Base-by-base conservation (phyloP, 2,797 vertebrate species). In the Kryptolebias ocellatus region DNA sequence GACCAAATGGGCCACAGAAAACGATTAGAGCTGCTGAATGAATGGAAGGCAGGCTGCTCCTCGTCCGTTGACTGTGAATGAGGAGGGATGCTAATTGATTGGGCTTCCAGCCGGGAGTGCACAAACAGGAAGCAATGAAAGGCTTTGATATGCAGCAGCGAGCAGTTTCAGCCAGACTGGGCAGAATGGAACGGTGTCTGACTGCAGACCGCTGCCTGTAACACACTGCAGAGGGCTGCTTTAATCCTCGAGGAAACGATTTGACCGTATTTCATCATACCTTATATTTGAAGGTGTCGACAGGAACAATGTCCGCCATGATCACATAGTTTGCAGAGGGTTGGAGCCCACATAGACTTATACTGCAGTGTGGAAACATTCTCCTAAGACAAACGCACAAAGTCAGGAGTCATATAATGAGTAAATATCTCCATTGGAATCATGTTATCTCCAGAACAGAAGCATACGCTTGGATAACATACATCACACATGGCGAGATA, bases 341-440 rank as follows among this genome's bases (percentile, higher is more conserved):
- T 63, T 94, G 90, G 73, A 96, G 90, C 4, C 95, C 95, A 0
- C 90, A 91, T 0, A 96, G 72, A 37, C 89, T 90, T 87, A 96
- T 80, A 76, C 93, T 95, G 89, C 95, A 95, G 57, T 95, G 94
- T 29, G 95, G 95, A 81, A 96, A 96, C 95, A 95, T 95, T 54
- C 95, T 91, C 87, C 95, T 96, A 77, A 49, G 76, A 78, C 9
- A 71, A 44, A 80, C 0, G 17, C 1, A 65, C n/a, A 52, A 28
- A 62, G 5, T 59, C 42, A 51, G 0, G 37, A 53, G 50, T 45
- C 11, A 50, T n/a, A 8, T 29, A 0, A 17, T 16, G 20, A 24
- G 20, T 60, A 57, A 66, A 63, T 24, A 20, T 37, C 8, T 59
- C 34, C 11, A 31, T 7, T 31, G 31, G 31, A 1, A 4, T 29